Percentiles rank a stretch among this genome's conserved stretches.
phyloP scores from a whole-genome alignment of 2,113 vertebrate genomes.

The Bubo bubo region DNA sequence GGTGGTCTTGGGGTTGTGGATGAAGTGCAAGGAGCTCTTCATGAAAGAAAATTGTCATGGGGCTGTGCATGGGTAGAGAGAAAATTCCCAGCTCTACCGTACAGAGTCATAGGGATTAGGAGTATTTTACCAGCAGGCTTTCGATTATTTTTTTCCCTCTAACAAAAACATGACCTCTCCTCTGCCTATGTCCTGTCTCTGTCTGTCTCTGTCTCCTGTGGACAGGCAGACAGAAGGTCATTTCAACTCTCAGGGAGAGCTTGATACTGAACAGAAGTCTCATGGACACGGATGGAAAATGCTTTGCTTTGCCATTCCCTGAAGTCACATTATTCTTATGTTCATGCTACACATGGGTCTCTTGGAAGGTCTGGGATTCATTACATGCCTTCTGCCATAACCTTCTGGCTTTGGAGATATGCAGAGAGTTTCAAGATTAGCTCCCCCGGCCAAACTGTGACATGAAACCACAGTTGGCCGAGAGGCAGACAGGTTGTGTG shows the following conservation, averaged over 20 bases:
- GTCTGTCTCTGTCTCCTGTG: background rate
- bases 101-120: background rate
- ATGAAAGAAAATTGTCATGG: background rate
- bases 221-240: constrained; percentile 19
- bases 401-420: background rate
- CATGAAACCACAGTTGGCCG: rapidly evolving
- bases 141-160: background rate
- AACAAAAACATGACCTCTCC: background rate
- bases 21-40: background rate
- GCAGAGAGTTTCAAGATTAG: background rate
- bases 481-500: background rate
- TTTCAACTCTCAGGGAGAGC: background rate
- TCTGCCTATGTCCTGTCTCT: background rate
- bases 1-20: background rate
- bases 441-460: background rate
- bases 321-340: constrained; percentile 7
- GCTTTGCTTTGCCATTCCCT: constrained; percentile 1
- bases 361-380: constrained; percentile 41
- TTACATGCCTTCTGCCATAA: constrained; percentile 58
- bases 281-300: background rate
- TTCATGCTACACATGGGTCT: background rate
- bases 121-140: background rate
- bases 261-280: background rate
- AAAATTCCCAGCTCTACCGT: background rate
- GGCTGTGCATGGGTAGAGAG: background rate